Evolutionary conservation across 2,113 vertebrate species (phyloP).

Genomic region (Callocephalon fimbriatum): DNA sequence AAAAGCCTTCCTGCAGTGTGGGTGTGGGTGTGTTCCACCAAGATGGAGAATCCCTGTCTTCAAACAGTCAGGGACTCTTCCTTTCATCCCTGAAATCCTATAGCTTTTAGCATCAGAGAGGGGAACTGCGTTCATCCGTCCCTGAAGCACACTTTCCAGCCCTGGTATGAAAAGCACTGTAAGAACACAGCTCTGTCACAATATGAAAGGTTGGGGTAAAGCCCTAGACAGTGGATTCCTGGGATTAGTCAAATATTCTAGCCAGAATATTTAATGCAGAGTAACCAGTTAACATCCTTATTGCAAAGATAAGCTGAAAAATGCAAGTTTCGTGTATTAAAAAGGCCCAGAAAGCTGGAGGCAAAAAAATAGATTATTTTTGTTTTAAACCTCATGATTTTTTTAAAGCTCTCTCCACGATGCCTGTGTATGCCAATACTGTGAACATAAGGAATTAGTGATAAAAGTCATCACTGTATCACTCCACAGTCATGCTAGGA

Average conservation of each 20-base stretch:
- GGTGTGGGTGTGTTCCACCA: neutral
- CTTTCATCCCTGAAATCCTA: neutral
- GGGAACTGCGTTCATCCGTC: neutral
- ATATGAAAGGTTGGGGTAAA: too few species aligned
- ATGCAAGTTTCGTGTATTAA: neutral
- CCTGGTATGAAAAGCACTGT: neutral
- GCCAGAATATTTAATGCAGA: neutral
- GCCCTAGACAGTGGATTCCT: neutral
- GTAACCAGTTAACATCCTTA: neutral
- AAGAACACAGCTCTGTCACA: neutral
- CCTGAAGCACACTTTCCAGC: neutral
- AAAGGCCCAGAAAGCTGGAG: neutral
- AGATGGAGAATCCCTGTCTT: neutral
- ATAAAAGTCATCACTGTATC: neutral
- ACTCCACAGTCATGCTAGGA: neutral
- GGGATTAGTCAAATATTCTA: neutral
- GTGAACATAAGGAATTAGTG: accelerated
- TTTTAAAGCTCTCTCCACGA: neutral
- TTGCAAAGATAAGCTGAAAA: neutral
- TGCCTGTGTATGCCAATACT: accelerated
- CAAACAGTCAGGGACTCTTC: neutral
- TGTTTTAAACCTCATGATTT: neutral
- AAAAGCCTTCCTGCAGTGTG: neutral
- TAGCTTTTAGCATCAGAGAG: neutral
- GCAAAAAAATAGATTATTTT: neutral